Evolutionary conservation across 2,113 vertebrate genomes (phyloP), one percentile per base, ranked within the genome.

Genomic region (Hiodon alosoides): DNA sequence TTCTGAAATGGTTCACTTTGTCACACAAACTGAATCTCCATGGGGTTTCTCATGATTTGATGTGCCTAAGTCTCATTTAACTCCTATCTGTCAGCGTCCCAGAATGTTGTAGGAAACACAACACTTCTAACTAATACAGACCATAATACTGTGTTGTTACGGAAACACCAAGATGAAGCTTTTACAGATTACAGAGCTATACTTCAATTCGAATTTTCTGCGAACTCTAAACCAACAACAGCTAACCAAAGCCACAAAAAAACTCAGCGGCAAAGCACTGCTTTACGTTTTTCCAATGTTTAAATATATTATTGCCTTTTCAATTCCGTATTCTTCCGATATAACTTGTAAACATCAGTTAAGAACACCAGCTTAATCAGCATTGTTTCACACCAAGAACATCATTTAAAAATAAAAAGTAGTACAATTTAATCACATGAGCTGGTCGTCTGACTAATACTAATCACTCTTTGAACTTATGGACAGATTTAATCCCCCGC

Each of bases 361-460:
- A 79, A 79, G 66, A 69, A 75, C 46, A 75, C 65, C 77, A 79
- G 74, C 59, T 71, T 57, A 66, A 55, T 57, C 10, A 72, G 57
- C 70, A 61, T 50, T 59, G 48, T 67, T 55, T 75, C 74, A 75
- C 57, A 64, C 31, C 0, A 61, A 53, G 55, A 70, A 69, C 68
- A 16, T 17, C 62, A 69, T 60, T 62, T 81, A 80, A 83, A 76
- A 74, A 17, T 59, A 79, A 83, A 78, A 90, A 87, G 88, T 91
- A 87, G 88, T 92, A 90, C 87, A 90, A 86, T 90, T 87, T 87
- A 92, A 91, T 93, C 92, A 91, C 93, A 93, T 90, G 91, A 92
- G 93, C 79, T 89, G 88, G 89, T 87, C 81, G 88, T 92, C 88
- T 90, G 91, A 92, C 92, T 90, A 88, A 89, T 86, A 90, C 87